phyloP scores from a whole-genome alignment of 2,888 invertebrate genomes.

The Andrena praecox region DNA sequence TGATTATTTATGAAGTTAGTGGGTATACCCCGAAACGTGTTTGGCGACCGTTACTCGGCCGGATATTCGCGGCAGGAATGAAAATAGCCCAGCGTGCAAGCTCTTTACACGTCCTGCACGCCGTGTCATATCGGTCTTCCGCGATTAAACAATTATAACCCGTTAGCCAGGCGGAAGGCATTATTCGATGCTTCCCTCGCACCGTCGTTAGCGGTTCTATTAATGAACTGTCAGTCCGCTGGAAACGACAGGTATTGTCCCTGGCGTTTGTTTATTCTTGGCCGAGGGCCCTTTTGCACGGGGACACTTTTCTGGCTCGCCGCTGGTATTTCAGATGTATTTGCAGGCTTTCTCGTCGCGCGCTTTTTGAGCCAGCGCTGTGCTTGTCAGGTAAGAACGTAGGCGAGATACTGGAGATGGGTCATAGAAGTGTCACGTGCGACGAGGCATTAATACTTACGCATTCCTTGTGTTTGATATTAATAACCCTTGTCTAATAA shows the following conservation, averaged over 20 bases:
- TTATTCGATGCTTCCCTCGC: slow-evolving; percentile 12
- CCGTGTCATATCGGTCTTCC: slow-evolving; percentile 38
- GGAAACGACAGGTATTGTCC: neutral
- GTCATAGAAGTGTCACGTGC: no score
- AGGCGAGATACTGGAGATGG: no score
- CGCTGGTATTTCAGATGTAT: no score
- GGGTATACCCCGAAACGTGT: slow-evolving; percentile 38
- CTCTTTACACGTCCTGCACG: slow-evolving; percentile 36
- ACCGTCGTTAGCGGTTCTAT: neutral
- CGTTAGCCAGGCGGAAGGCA: slow-evolving; percentile 36
- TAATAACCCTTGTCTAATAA: no score
- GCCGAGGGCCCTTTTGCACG: slow-evolving; percentile 2
- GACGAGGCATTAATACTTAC: no score
- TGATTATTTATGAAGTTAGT: slow-evolving; percentile 61
- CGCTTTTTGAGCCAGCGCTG: no score
- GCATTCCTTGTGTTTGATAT: no score
- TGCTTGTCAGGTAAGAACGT: no score
- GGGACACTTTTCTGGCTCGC: no score
- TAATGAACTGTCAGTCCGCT: neutral
- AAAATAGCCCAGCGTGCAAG: slow-evolving; percentile 39
- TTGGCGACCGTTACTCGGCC: slow-evolving; percentile 50
- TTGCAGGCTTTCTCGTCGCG: no score
- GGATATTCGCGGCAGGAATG: slow-evolving; percentile 44
- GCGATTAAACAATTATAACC: slow-evolving; percentile 58
- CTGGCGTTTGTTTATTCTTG: neutral